Evolutionary conservation across 1,140 invertebrate species (phyloP).

Genomic region (Drosophila ficusphila): DNA sequence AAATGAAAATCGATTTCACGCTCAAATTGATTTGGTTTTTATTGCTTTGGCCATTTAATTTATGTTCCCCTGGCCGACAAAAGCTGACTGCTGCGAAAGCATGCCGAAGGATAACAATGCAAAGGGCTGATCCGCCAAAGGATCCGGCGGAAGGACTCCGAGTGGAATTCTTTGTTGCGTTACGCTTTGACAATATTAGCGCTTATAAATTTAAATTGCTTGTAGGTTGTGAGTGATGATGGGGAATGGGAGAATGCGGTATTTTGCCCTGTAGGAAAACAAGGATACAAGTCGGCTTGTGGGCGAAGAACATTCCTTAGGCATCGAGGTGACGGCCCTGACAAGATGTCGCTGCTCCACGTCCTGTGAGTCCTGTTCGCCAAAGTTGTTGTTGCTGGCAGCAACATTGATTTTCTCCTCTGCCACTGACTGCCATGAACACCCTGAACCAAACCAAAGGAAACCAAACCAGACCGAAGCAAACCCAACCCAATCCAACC

Average conservation of each 20-base stretch:
- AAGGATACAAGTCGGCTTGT: conserved; percentile 37
- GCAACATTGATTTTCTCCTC: conserved; percentile 72
- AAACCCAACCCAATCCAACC: background rate
- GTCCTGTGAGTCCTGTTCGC: conserved; percentile 8
- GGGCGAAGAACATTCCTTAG: conserved; percentile 52
- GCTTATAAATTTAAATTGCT: conserved; percentile 77
- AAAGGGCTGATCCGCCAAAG: background rate
- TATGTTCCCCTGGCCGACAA: conserved; percentile 49
- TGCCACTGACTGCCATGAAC: conserved; percentile 69
- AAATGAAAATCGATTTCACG: conserved; percentile 78
- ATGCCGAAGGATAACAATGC: conserved; percentile 57
- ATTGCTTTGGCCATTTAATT: conserved; percentile 74
- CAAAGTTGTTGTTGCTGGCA: conserved; percentile 47
- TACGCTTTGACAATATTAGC: conserved; percentile 61
- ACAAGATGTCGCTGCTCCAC: conserved; percentile 48
- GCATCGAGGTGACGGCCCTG: conserved; percentile 64
- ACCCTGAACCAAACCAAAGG: conserved; percentile 10
- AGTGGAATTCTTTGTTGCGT: conserved; percentile 54
- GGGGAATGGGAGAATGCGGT: background rate
- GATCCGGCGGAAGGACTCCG: background rate
- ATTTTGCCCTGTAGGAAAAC: conserved; percentile 7
- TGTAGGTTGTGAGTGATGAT: conserved; percentile 9
- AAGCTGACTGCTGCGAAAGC: conserved; percentile 44
- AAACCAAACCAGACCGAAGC: conserved; percentile 10
- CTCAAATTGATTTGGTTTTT: conserved; percentile 79